Conservation (phyloP, 2,113 vertebrate species). For the Ctenomys sociabilis region DNA sequence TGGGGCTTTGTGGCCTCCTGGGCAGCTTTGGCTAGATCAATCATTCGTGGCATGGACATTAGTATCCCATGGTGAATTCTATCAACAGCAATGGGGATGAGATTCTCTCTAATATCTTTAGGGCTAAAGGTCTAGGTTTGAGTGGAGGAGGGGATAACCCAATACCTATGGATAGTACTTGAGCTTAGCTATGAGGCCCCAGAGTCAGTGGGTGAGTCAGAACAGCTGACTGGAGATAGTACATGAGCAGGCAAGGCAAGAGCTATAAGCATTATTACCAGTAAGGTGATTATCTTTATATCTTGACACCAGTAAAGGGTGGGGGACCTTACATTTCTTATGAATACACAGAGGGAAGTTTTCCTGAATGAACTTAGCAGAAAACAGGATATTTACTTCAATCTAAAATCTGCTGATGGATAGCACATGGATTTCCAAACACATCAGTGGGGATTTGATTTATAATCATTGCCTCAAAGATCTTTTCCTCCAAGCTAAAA, state of each 20-base stretch:
- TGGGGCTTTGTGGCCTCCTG: neutral
- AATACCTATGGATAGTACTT: neutral
- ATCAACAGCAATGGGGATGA: neutral
- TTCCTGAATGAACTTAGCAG: neutral
- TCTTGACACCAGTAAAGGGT: neutral
- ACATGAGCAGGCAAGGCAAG: neutral
- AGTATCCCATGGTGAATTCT: neutral
- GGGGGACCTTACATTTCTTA: neutral
- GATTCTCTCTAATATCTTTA: neutral
- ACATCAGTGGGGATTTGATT: constrained; percentile 1
- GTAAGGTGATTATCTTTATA: neutral
- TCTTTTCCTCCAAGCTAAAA: constrained; percentile 36
- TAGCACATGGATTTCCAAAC: constrained; percentile 12
- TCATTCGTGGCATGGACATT: neutral
- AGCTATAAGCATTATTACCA: neutral
- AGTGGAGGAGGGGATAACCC: neutral
- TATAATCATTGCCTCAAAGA: neutral
- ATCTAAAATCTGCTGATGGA: constrained; percentile 23
- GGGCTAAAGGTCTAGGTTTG: neutral
- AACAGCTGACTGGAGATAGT: neutral
- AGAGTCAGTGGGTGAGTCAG: neutral
- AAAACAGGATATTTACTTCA: neutral
- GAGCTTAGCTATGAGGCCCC: neutral
- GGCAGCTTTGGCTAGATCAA: too few relatives aligned
- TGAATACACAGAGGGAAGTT: neutral